phyloP scores from a whole-genome alignment of 2,888 invertebrate species.

The Machimus rusticus region DNA sequence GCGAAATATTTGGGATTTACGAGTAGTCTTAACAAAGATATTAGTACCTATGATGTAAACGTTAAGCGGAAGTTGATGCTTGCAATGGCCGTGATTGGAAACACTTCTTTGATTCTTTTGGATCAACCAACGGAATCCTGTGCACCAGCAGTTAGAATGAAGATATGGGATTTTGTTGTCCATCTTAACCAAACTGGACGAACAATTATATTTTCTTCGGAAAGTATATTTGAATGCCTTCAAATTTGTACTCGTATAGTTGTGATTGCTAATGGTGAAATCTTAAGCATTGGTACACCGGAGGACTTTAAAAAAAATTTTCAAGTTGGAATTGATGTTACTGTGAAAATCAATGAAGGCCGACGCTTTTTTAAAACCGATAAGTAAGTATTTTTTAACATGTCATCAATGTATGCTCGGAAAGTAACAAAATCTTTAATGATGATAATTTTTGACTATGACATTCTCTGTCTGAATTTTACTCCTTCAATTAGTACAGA shows the following conservation, averaged over 20 bases:
- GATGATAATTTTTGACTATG: too few relatives aligned
- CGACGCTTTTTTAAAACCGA: background rate
- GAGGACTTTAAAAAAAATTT: background rate
- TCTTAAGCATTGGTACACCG: constrained; percentile 74
- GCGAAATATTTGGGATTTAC: constrained; percentile 69
- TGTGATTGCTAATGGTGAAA: constrained; percentile 77
- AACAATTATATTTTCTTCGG: constrained; percentile 78
- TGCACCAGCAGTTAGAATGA: constrained; percentile 67
- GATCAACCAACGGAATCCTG: constrained; percentile 73
- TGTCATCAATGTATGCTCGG: background rate
- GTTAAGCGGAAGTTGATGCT: constrained; percentile 78
- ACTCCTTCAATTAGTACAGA: too few relatives aligned
- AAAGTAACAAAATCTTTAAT: too few relatives aligned
- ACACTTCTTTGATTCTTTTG: constrained; percentile 73
- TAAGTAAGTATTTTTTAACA: background rate
- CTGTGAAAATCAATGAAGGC: background rate
- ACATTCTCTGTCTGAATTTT: too few relatives aligned
- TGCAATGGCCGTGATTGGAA: constrained; percentile 74
- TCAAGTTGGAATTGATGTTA: background rate
- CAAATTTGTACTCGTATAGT: constrained; percentile 76
- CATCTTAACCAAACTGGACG: constrained; percentile 71
- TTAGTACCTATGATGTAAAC: constrained; percentile 73
- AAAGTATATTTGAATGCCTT: constrained; percentile 83
- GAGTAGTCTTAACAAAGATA: constrained; percentile 70
- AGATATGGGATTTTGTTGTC: constrained; percentile 76